Evolutionary conservation across 2,797 vertebrate genomes (phyloP), one percentile per base, ranked within the genome.

Genomic region (Coendou prehensilis): DNA sequence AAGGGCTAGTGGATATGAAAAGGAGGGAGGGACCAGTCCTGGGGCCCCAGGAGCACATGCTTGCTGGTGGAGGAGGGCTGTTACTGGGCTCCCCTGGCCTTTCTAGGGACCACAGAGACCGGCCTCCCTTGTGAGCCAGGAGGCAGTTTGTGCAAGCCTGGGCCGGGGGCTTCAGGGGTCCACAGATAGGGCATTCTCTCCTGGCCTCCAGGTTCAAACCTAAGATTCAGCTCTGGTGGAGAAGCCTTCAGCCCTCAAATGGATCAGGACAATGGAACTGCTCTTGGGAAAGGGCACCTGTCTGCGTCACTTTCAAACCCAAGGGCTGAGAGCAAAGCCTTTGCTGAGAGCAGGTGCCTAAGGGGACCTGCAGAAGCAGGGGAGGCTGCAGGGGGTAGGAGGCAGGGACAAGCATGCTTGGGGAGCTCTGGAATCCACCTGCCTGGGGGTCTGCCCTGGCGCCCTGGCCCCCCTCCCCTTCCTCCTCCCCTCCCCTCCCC

Each of bases 331-430:
- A 20, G 52, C 78, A 63, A 73, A 13, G n/a, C 8, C 73, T 71
- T 9, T 10, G 33, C 54, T 18, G 20, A 41, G 56, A 73, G 75
- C 57, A 17, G 28, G 99, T 99, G 98, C 33, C n/a, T 57, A 7
- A 0, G 0, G 6, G 45, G 57, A 37, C 67, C 17, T 9, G 1
- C 30, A 26, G n/a, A 14, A 18, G 28, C 50, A 10, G 75, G 37
- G 30, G 47, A 64, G 63, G 64, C 61, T 14, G 2, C 5, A 33
- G 54, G 79, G 73, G 1, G 4, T 0, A 2, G 26, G 8, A 28
- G 23, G 47, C 6, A 18, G 10, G 28, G 26, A 30, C 6, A 2
- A 41, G 67, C 28, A 1, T 75, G 6, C 33, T 13, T 14, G 11
- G 52, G 87, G 30, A n/a, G 50, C 81, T n/a, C 54, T 22, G 57